These are phyloP conservation scores for Eupithecia subfuscata DNA, from an alignment of 2,888 invertebrate species.

Conservation along the genomic window DNA sequence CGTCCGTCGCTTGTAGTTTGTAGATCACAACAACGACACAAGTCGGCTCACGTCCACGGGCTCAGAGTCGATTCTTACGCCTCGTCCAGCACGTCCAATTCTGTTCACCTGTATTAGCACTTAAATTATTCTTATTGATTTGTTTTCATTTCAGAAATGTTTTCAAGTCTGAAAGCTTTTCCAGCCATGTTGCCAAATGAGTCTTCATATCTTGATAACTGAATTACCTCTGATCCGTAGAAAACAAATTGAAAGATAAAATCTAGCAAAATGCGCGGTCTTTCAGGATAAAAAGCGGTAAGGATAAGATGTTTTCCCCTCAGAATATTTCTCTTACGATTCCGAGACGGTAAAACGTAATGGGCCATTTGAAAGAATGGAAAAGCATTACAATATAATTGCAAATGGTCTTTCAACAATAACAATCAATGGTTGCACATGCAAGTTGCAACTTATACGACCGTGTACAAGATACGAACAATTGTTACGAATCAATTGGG, in stretches of 20 bases:
- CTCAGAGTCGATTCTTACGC: too few species aligned
- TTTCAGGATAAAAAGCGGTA: constrained; percentile 1
- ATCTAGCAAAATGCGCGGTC: constrained; percentile 2
- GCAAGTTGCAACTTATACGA: constrained; percentile 36
- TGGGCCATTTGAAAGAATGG: constrained; percentile 65
- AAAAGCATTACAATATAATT: constrained; percentile 68
- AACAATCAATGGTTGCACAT: constrained; percentile 50
- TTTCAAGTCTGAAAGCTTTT: neutral
- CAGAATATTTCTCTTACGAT: constrained; percentile 58
- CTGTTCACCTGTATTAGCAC: neutral
- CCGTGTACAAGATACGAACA: neutral
- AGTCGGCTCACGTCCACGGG: too few species aligned
- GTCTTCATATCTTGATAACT: constrained; percentile 6
- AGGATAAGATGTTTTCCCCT: constrained; percentile 46
- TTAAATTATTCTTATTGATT: neutral
- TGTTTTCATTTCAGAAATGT: neutral
- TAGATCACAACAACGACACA: too few species aligned
- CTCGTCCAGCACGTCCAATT: too few species aligned
- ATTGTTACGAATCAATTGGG: neutral
- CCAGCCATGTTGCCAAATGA: neutral
- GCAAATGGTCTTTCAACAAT: constrained; percentile 61
- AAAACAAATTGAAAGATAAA: constrained; percentile 10
- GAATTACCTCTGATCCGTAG: neutral
- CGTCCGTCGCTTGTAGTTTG: too few species aligned
- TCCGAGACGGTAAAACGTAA: constrained; percentile 65